phyloP scores from a whole-genome alignment of 2,797 vertebrate genomes.

The Gouania willdenowi region DNA sequence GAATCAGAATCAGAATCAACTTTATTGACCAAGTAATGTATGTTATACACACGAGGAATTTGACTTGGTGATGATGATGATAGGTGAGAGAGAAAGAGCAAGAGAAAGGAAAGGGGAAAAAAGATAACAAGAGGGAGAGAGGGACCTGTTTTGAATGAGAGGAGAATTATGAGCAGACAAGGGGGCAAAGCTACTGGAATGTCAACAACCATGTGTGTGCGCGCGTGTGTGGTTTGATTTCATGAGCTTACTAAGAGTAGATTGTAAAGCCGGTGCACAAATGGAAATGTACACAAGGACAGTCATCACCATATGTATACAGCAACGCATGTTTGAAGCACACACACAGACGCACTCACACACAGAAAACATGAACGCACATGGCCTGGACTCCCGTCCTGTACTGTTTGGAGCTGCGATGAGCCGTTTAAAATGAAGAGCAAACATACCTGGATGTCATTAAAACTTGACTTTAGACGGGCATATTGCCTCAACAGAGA shows the following conservation, averaged over 20 bases:
- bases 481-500: conserved; percentile 22
- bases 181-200: conserved; percentile 64
- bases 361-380: conserved; percentile 1
- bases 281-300: conserved; percentile 13
- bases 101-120: too few relatives aligned
- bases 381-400: background rate
- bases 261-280: background rate
- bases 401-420: conserved; percentile 56
- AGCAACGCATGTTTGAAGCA: background rate
- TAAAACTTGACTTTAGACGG: conserved; percentile 44
- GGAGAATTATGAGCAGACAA: conserved; percentile 42
- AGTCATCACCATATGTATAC: background rate
- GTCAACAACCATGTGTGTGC: conserved; percentile 55
- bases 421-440: conserved; percentile 73
- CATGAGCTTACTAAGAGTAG: conserved; percentile 4
- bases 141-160: conserved; percentile 56
- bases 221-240: conserved; percentile 10
- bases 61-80: too few relatives aligned
- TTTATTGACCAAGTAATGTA: too few relatives aligned
- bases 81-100: too few relatives aligned
- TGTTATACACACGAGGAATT: too few relatives aligned
- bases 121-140: background rate
- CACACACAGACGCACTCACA: conserved; percentile 2
- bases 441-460: conserved; percentile 79
- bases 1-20: too few relatives aligned